phyloP scores from a whole-genome alignment of 1,140 invertebrate genomes.

The Phymastichus coffea region DNA sequence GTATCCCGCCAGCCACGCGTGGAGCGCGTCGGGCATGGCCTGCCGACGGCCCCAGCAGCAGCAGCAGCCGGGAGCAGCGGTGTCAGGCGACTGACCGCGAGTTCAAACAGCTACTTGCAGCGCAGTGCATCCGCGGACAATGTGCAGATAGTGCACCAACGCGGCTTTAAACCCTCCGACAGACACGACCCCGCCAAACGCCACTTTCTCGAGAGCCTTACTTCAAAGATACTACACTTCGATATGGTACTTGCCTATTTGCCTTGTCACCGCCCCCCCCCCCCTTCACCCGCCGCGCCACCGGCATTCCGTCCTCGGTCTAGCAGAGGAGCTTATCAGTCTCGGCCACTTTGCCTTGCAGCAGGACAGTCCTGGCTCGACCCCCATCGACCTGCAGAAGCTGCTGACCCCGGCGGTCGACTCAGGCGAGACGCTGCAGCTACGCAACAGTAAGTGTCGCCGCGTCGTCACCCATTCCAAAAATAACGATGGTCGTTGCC shows the following conservation, averaged over 20 bases:
- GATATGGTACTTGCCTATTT: constrained; percentile 60
- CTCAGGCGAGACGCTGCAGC: constrained; percentile 67
- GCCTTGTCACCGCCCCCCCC: neutral
- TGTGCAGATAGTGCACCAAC: constrained; percentile 58
- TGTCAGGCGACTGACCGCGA: constrained; percentile 34
- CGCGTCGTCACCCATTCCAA: no score
- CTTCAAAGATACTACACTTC: constrained; percentile 75
- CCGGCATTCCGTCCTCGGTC: no score
- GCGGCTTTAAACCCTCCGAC: constrained; percentile 83
- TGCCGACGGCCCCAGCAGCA: constrained; percentile 34
- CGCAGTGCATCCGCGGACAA: constrained; percentile 52
- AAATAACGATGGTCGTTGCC: constrained; percentile 22
- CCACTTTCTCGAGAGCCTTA: constrained; percentile 76
- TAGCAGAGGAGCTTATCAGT: no score
- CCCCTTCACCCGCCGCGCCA: neutral
- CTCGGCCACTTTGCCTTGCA: no score
- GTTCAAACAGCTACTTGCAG: constrained; percentile 37
- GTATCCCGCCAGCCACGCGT: constrained; percentile 17
- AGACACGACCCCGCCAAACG: constrained; percentile 76
- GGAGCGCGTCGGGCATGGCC: constrained; percentile 13
- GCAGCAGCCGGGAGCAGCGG: neutral
- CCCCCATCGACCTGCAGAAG: constrained; percentile 76
- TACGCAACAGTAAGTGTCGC: constrained; percentile 64
- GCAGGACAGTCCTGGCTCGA: constrained; percentile 42
- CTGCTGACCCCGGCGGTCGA: constrained; percentile 81